Evolutionary conservation across 2,797 vertebrate genomes (phyloP).

Genomic region (Saxicola maurus): DNA sequence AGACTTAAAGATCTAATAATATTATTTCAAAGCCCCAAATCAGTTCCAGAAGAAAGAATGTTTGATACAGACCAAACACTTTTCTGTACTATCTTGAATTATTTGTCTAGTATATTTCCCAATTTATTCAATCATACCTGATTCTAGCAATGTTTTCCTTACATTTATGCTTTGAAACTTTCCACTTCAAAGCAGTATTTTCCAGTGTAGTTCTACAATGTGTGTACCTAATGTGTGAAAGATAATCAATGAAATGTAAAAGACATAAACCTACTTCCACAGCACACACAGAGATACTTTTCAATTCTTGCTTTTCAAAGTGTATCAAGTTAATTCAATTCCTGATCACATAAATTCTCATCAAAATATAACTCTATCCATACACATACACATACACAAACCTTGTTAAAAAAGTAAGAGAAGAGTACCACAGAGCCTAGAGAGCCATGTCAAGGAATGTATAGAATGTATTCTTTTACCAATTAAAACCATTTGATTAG

Average conservation of each 20-base stretch:
- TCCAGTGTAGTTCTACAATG: neutral
- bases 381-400: accelerated
- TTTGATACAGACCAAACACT: neutral
- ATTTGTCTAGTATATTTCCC: neutral
- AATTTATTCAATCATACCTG: neutral
- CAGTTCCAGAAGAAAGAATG: neutral
- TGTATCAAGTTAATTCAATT: neutral
- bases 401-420: neutral
- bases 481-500: neutral
- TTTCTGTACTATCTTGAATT: neutral
- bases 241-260: neutral
- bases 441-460: neutral
- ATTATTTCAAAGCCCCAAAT: neutral
- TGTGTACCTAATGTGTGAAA: neutral
- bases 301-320: neutral
- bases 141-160: neutral
- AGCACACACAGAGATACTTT: neutral
- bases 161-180: neutral
- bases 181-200: neutral
- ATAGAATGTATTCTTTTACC: neutral
- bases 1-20: neutral
- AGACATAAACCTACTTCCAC: neutral
- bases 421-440: neutral
- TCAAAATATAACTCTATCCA: neutral
- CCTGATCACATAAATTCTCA: neutral